Base-by-base conservation (phyloP, 2,888 invertebrate species). In the Lasioglossum calceatum region DNA sequence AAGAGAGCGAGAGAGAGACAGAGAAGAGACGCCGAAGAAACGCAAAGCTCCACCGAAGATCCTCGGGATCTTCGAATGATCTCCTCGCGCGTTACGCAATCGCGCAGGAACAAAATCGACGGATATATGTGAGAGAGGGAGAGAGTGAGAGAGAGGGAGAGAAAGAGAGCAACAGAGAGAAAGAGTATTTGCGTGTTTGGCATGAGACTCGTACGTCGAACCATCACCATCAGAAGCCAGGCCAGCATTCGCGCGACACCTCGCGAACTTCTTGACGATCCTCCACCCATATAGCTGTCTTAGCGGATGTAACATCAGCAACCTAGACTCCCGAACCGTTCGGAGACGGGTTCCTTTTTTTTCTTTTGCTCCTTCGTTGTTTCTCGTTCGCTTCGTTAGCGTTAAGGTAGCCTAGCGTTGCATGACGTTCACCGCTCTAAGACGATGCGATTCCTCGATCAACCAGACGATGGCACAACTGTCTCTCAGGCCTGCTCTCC, bases 171-270 rank as follows among this genome's bases (percentile, higher is more conserved):
- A 39, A 70, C 3, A 19, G 39, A 70, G 39, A 58, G 67, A 58
- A 36, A 72, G 47, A 64, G 27, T 54, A 73, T 75, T 85, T 79
- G 50, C 54, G 36, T 86, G 67, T 75, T 54, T 54, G 76, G 80
- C 75, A 61, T 64, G 81, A 82, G 74, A 64, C 64, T 83, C 86
- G 87, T 84, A 82, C 83, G 86, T 91, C 86, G 79, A 89, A 90
- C 92, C 93, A 93, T 93, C 93, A 93, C 93, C 93, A 93, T 92
- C 93, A 91, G 90, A 64, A 64, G 64, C 32, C 64, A 64, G 64
- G 32, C 64, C 64, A 64, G 32, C 64, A 16, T 72, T 16, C 50
- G 61, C 81, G 54, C 70, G 54, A 79, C 58, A 32, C 23, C 14
- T 61, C 84, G 84, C 64, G 61, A 44, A 14, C 32, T 19, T 64